These are phyloP conservation scores for Epinotia ramella DNA, from an alignment of 2,888 invertebrate species.

Conservation along the genomic window DNA sequence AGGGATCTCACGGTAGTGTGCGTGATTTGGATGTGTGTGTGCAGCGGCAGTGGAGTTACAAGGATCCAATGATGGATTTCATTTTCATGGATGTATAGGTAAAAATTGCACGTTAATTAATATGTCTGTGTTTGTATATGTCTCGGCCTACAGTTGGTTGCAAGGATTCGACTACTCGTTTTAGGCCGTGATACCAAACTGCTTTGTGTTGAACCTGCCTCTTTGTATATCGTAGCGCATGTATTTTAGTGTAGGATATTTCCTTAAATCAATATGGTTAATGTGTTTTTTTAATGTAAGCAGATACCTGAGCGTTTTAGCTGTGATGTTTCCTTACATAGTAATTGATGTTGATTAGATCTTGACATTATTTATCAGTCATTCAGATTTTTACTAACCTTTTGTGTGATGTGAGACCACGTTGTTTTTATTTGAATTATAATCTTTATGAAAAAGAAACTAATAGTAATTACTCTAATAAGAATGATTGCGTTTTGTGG, in stretches of 20 bases:
- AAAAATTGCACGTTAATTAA: slow-evolving; percentile 73
- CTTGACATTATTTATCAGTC: slow-evolving; percentile 69
- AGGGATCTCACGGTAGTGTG: slow-evolving; percentile 79
- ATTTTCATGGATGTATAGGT: slow-evolving; percentile 83
- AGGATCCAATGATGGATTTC: slow-evolving; percentile 84
- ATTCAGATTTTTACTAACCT: slow-evolving; percentile 56
- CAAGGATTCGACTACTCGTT: slow-evolving; percentile 53
- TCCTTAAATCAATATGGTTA: slow-evolving; percentile 70
- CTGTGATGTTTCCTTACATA: slow-evolving; percentile 63
- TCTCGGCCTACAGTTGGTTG: slow-evolving; percentile 58
- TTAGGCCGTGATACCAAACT: slow-evolving; percentile 53
- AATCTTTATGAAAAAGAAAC: not conserved
- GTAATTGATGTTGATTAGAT: slow-evolving; percentile 64
- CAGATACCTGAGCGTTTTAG: slow-evolving; percentile 57
- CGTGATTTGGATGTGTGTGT: slow-evolving; percentile 70
- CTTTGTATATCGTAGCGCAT: slow-evolving; percentile 61
- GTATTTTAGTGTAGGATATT: slow-evolving; percentile 62
- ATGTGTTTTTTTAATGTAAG: slow-evolving; percentile 53
- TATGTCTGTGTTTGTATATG: slow-evolving; percentile 62
- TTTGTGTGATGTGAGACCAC: slow-evolving; percentile 53
- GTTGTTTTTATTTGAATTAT: slow-evolving; percentile 20
- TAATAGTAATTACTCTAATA: slow-evolving; percentile 18
- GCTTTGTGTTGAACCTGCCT: slow-evolving; percentile 67
- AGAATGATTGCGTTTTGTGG: slow-evolving; percentile 10
- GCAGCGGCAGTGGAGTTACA: slow-evolving; percentile 72